Base-by-base conservation (phyloP, 1,140 invertebrate genomes). In the Mercenaria mercenaria region DNA sequence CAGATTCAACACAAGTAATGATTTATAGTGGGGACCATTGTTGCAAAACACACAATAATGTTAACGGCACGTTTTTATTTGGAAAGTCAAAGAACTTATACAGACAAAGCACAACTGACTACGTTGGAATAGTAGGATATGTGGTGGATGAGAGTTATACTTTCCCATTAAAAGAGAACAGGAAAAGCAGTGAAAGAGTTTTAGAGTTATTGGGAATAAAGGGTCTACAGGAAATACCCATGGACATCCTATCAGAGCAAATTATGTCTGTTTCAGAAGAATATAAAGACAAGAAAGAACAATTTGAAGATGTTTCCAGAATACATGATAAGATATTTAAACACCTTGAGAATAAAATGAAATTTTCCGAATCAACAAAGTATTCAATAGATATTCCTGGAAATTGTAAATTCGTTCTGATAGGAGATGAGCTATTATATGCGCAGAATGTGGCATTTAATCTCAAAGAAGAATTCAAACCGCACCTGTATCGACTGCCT, bases 391-490 rank as follows among this genome's bases (percentile, higher is more conserved):
- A 47, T 20, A 56, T 15, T 1, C 52, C 90, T 43, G 10, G 23
- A 20, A 37, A 39, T 18, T 64, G 39, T 37, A 20, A 20, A 52
- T 26, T 81, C 18, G 43, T 84, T 26, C 37, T 84, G 8, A 67
- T 84, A 67, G 81, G 81, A 26, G 32, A 84, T 6, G 29, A 72
- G 29, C 61, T 84, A 26, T 26, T 84, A 15, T 0, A 47, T 47
- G 37, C 41, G 4, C 8, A n/a, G 29, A 84, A 50, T 4, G 81
- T 84, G 15, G 81, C 81, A 50, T 84, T 84, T 50, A 32, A 47
- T 20, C n/a, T 84, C 10, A 69, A 50, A 67, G n/a, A 69, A 15
- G 43, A 84, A 47, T 47, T 29, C 32, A 47, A 34, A 11, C 81
- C 81, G 20, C 29, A 69, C 3, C 26, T 84, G 23, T 84, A 69